Conservation (phyloP, 2,888 invertebrate genomes). For the Cataglyphis cursor region DNA sequence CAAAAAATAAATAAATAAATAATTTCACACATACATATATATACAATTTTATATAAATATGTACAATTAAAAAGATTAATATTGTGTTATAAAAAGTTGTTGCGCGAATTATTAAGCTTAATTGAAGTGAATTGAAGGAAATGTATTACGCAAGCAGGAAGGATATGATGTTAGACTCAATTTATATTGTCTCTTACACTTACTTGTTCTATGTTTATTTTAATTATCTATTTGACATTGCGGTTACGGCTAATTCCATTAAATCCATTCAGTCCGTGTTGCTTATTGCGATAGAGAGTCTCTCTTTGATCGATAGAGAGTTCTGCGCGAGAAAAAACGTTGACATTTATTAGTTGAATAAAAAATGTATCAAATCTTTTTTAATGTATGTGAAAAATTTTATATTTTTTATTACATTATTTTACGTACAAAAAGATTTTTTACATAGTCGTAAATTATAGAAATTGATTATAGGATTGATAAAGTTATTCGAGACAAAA, state of each 20-base stretch:
- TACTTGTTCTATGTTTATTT: conserved; percentile 54
- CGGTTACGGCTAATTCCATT: conserved; percentile 47
- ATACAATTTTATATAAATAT: too few relatives aligned
- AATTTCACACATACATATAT: too few relatives aligned
- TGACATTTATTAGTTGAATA: neutral
- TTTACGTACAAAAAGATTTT: neutral
- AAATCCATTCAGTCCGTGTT: conserved; percentile 63
- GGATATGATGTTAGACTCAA: conserved; percentile 56
- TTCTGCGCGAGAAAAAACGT: neutral
- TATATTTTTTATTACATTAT: neutral
- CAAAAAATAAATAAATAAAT: neutral
- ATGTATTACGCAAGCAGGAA: conserved; percentile 51
- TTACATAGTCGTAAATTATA: neutral
- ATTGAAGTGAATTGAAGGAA: neutral
- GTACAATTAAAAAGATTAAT: neutral
- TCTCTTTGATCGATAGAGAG: conserved; percentile 19
- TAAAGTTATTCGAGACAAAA: neutral
- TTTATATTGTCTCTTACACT: conserved; percentile 58
- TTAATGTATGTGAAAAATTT: neutral
- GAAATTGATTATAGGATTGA: neutral
- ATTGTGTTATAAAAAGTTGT: neutral
- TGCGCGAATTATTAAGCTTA: neutral
- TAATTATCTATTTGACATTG: conserved; percentile 69
- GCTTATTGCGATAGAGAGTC: conserved; percentile 52
- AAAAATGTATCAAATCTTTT: neutral